Evolutionary conservation across 2,888 invertebrate genomes (phyloP).

Genomic region (Megamerina dolium): DNA sequence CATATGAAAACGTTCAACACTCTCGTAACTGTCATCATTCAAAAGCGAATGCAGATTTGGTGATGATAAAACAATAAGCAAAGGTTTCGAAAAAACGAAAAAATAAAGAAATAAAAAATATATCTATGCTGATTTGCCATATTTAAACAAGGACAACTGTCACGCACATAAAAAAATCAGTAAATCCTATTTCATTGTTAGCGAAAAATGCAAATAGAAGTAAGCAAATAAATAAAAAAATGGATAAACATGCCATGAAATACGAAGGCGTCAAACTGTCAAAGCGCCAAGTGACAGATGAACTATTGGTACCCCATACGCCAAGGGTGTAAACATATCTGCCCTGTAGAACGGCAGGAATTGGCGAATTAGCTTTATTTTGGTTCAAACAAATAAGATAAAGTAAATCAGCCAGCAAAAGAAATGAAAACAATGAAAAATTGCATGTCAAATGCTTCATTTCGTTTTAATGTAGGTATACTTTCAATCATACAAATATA

Average conservation of each 20-base stretch:
- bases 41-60: conserved; percentile 5
- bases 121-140: conserved; percentile 4
- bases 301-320: conserved; percentile 18
- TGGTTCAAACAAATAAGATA: background rate
- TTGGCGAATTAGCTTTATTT: background rate
- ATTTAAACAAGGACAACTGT: conserved; percentile 7
- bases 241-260: conserved; percentile 36
- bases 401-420: too few relatives aligned
- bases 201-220: background rate
- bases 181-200: background rate
- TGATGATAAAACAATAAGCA: conserved; percentile 7
- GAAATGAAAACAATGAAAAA: background rate
- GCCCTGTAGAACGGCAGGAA: background rate
- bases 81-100: background rate
- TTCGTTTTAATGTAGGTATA: too few relatives aligned
- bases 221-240: background rate
- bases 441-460: background rate
- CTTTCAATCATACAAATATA: too few relatives aligned
- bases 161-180: conserved; percentile 3
- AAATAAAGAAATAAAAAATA: conserved; percentile 2
- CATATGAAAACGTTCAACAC: conserved; percentile 1
- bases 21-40: background rate
- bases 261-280: conserved; percentile 40
- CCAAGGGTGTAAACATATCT: background rate
- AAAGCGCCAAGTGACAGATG: conserved; percentile 33